phyloP scores from a whole-genome alignment of 2,888 invertebrate species.

The Caenorhabditis sulstoni region DNA sequence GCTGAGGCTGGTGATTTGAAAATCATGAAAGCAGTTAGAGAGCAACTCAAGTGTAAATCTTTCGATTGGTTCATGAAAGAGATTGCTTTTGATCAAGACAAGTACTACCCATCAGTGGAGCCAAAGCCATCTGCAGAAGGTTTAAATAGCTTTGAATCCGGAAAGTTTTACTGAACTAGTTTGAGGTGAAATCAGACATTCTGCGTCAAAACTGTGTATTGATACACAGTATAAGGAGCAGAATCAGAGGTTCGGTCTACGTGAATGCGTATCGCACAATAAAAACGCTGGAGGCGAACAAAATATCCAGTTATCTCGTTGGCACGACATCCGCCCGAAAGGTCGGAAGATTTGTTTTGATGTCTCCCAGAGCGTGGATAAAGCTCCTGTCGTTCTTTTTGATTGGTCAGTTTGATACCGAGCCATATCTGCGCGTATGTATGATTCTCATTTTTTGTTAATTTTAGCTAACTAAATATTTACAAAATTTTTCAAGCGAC shows the following conservation, averaged over 20 bases:
- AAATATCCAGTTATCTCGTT: constrained; percentile 67
- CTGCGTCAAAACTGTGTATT: constrained; percentile 81
- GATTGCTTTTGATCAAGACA: constrained; percentile 89
- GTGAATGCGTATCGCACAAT: constrained; percentile 75
- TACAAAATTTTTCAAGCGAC: too few species aligned
- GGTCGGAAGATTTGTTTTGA: constrained; percentile 90
- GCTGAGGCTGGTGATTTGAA: constrained; percentile 73
- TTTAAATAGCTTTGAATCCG: background rate
- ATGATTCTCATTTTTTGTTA: too few species aligned
- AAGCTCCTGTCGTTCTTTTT: constrained; percentile 88
- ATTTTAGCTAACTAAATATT: too few species aligned
- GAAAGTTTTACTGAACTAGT: constrained; percentile 1
- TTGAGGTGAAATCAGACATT: constrained; percentile 79
- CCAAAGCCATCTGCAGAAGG: constrained; percentile 90
- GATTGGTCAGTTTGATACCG: constrained; percentile 85
- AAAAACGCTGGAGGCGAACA: constrained; percentile 77
- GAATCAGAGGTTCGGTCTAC: constrained; percentile 76
- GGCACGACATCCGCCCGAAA: constrained; percentile 87
- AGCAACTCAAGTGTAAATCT: constrained; percentile 89
- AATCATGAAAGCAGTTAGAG: constrained; percentile 87
- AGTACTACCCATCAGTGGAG: constrained; percentile 91
- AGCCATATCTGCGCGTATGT: too few species aligned
- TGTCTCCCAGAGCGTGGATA: constrained; percentile 85
- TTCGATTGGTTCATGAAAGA: constrained; percentile 95
- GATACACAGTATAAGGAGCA: constrained; percentile 78